Conservation (phyloP, 2,113 vertebrate genomes). For the Myotis brandtii region DNA sequence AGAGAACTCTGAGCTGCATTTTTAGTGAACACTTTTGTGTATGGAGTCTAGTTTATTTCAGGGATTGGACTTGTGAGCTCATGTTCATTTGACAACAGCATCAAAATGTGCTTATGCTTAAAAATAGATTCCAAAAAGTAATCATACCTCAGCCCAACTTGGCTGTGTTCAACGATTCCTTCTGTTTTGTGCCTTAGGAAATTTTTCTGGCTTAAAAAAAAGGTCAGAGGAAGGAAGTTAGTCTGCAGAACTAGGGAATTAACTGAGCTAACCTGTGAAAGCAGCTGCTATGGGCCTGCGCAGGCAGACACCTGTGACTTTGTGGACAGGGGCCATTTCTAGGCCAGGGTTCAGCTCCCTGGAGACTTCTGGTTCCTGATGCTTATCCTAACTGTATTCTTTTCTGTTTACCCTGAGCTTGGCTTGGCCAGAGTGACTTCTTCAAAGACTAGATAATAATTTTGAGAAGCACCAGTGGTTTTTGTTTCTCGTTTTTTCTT, state of each 20-base stretch:
- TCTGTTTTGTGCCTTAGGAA: constrained; percentile 50
- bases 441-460: background rate
- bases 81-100: background rate
- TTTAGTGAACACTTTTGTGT: background rate
- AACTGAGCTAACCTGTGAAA: background rate
- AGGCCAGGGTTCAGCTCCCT: background rate
- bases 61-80: background rate
- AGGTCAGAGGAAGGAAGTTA: constrained; percentile 68
- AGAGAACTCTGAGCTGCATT: background rate
- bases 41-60: constrained; percentile 12
- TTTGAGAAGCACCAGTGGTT: background rate
- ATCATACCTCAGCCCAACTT: background rate
- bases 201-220: background rate
- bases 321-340: background rate
- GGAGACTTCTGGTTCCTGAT: constrained; percentile 15
- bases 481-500: background rate
- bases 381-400: background rate
- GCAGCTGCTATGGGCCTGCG: background rate
- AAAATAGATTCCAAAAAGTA: background rate
- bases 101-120: constrained; percentile 31
- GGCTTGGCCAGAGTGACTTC: background rate
- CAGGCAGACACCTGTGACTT: constrained; percentile 8
- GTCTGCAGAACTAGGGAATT: background rate
- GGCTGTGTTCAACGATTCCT: constrained; percentile 40
- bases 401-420: background rate